These are phyloP conservation scores for Carettochelys insculpta DNA, from an alignment of 2,113 vertebrate species.

Conservation along the genomic window DNA sequence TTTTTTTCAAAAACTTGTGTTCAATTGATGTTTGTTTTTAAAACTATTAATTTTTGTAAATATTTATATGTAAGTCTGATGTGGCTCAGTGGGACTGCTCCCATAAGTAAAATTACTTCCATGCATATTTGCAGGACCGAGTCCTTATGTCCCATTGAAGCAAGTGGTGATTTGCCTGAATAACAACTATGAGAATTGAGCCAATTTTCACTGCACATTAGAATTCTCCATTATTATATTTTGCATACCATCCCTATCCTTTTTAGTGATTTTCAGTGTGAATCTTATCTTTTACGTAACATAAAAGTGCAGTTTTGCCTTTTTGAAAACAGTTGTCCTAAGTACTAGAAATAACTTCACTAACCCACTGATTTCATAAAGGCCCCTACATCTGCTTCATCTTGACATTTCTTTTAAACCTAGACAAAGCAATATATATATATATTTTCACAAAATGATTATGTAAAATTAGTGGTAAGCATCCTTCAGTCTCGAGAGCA, in stretches of 20 bases:
- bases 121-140: background rate
- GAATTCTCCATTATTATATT: background rate
- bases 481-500: no score
- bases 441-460: background rate
- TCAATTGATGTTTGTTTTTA: background rate
- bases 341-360: background rate
- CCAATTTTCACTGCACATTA: background rate
- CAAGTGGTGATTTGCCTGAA: background rate
- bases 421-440: background rate
- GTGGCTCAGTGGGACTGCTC: background rate
- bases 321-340: background rate
- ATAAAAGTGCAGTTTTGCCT: background rate
- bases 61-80: background rate
- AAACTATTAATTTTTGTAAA: rapidly evolving
- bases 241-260: background rate
- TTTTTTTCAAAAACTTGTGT: background rate
- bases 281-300: background rate
- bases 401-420: background rate
- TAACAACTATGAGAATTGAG: background rate
- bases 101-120: background rate
- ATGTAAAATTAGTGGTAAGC: background rate
- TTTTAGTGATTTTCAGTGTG: background rate
- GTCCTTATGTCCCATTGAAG: background rate
- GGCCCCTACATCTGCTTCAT: background rate
- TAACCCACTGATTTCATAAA: background rate